Base-by-base conservation (phyloP, 2,113 vertebrate species). In the Chlamydotis undulata region DNA sequence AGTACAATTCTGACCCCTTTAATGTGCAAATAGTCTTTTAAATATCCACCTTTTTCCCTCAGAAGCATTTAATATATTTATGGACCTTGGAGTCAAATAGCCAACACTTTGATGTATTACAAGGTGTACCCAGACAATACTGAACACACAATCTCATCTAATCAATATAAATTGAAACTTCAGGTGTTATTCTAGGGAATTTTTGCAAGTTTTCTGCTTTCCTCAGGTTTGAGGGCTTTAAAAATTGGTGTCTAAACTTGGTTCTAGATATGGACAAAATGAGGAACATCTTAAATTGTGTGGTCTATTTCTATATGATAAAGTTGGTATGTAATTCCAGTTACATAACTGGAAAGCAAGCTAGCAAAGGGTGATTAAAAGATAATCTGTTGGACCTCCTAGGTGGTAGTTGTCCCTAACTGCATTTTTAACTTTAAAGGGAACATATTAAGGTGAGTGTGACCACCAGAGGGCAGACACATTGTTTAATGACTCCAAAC, bases 401-500 rank as follows among this genome's bases (percentile, higher is more conserved):
- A 50, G n/a, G 17, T 35, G 8, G 13, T 68, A 56, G 17, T 50
- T 57, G 10, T 21, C 41, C 41, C 41, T 43, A 43, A 43, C 41
- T 37, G 23, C 5, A 6, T 73, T 77, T 92, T 88, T 70, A 70
- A 55, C 9, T 64, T 68, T 55, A 53, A 64, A 8, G 53, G 28
- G 8, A 55, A 59, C 19, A 10, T 15, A 11, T 3, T 24, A 70
- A 67, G 68, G 50, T 73, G 60, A 75, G 9, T 39, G 18, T 87
- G 65, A 85, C 96, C 96, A 96, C 81, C 82, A 97, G 95, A 95
- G 94, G 96, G 95, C 96, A 95, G 82, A 61, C 78, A 33, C 31
- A 93, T 69, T 89, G 89, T 83, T 93, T 73, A 88, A 53, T 60
- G 87, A 50, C 28, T 79, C 22, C 29, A 56, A 70, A 63, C 18